Evolutionary conservation across 2,888 invertebrate species (phyloP), one percentile per base, ranked within the genome.

Genomic region (Blastobasis lacticolella): DNA sequence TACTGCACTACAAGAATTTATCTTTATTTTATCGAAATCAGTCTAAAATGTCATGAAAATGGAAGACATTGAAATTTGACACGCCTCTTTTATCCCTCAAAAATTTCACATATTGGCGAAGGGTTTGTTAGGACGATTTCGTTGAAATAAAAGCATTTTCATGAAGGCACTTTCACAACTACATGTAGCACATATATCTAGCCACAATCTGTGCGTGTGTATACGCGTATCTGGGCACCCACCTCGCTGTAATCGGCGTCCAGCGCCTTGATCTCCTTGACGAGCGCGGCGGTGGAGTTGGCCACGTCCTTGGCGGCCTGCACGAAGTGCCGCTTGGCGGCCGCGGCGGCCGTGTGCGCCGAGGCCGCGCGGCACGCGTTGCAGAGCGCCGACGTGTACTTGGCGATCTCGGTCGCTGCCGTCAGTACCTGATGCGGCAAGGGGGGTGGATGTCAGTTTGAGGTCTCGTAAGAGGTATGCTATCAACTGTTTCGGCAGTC

Each of bases 271-370:
- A 99, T 98, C 76, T 97, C 95, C 78, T 95, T 96, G 23, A 99
- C 98, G 23, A 99, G 90, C 58, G 93, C 92, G 0, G 98, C 96
- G 0, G 99, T 99, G 10, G 96, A 96, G 80, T 96, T 96, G 49
- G 99, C 99, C 2, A 99, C 97, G 69, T 98, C 97, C 78, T 98
- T 97, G 51, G 99, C 99, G 59, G 97, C 95, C 75, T 98, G 97
- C 51, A 99, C 98, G 80, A 99, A 98, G 80, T 98, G 98, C 40
- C 97, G 88, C 85, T 98, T 98, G 52, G 97, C 97, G 4, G 95
- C 94, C 0, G 97, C 95, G 79, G 96, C 96, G 53, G 90, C 91
- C 1, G 97, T 97, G 71, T 95, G 95, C 58, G 95, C 94, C 38
- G 97, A 97, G 0, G 99, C 98, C 50, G 94, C 91, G 38, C 98